These are phyloP conservation scores for Steinernema carpocapsae DNA, from an alignment of 2,888 invertebrate species.

Conservation along the genomic window DNA sequence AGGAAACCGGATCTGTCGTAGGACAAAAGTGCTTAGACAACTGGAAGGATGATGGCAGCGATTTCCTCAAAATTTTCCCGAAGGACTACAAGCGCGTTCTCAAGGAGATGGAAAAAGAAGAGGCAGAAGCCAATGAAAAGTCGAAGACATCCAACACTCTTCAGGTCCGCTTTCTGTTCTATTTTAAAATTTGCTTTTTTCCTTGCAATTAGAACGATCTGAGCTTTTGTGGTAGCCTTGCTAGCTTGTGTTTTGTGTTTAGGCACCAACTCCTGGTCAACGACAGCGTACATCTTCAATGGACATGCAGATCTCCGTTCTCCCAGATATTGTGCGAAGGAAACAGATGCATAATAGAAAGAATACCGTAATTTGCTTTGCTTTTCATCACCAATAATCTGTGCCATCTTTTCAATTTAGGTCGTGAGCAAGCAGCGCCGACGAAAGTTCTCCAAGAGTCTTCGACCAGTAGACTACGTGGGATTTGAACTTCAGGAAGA, in stretches of 20 bases:
- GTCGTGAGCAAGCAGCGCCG: conserved; percentile 51
- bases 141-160: conserved; percentile 78
- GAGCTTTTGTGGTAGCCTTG: conserved; percentile 22
- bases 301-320: conserved; percentile 66
- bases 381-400: neutral
- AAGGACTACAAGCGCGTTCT: conserved; percentile 92
- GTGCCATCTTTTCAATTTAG: conserved; percentile 36
- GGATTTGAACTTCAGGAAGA: conserved; percentile 67
- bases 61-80: conserved; percentile 95
- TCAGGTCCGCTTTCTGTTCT: neutral
- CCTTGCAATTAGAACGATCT: neutral
- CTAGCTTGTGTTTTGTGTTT: conserved; percentile 36
- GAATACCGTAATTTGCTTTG: conserved; percentile 38
- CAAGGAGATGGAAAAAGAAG: conserved; percentile 74
- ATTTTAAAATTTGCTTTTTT: neutral
- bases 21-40: conserved; percentile 81
- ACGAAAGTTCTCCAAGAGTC: conserved; percentile 59
- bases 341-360: conserved; percentile 31
- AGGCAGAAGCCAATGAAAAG: conserved; percentile 67
- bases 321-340: conserved; percentile 15
- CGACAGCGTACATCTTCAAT: conserved; percentile 51
- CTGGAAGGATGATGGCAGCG: conserved; percentile 80
- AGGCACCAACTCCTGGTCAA: conserved; percentile 29
- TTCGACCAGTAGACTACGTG: conserved; percentile 60
- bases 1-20: conserved; percentile 85